Base-by-base conservation (phyloP, 1,140 invertebrate species). In the Macrostomum lignano region DNA sequence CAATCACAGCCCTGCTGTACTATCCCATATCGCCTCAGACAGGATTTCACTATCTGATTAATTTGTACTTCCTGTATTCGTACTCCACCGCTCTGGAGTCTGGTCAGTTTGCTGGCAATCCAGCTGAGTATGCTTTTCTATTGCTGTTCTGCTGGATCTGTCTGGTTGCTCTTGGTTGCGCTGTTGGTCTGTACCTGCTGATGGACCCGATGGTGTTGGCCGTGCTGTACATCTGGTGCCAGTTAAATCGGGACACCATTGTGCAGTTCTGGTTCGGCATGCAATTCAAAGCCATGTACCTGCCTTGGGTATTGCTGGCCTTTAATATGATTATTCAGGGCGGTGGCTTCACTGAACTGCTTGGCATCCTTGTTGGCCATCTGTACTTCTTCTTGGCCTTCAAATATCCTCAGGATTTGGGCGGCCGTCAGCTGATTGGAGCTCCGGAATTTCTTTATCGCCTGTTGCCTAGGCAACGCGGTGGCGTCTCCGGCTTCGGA, bases 261-360 rank as follows among this genome's bases (percentile, higher is more conserved):
- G 84, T 98, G 0, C 72, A 67, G 25, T 98, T 98, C 51, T 96
- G 86, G 88, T 98, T 98, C 58, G 91, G 91, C 24, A 84, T 78
- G 1, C 67, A 72, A 33, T 96, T 98, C 54, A 94, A 93, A 60
- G 65, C 88, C 3, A 77, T 91, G 68, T 96, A 94, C 51, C 58
- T 98, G 5, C 88, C 88, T 1, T 98, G 86, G 86, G 78, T 96
- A 7, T 60, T 96, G 10, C 69, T 91, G 35, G 77, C 62, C 17
- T 86, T 96, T 51, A 93, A 93, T 55, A 61, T 94, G 35, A 68
- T 93, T 35, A 67, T 91, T 29, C 70, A 69, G 45, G 74, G 76
- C 56, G 73, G 79, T 29, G 82, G 81, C 10, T 58, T 86, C 21
- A 67, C 73, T 55, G 84, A 94, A 47, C 50, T 96, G 1, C 61